These are phyloP conservation scores for Trachelipus rathkii DNA, from an alignment of 1,140 invertebrate species.

Conservation along the genomic window DNA sequence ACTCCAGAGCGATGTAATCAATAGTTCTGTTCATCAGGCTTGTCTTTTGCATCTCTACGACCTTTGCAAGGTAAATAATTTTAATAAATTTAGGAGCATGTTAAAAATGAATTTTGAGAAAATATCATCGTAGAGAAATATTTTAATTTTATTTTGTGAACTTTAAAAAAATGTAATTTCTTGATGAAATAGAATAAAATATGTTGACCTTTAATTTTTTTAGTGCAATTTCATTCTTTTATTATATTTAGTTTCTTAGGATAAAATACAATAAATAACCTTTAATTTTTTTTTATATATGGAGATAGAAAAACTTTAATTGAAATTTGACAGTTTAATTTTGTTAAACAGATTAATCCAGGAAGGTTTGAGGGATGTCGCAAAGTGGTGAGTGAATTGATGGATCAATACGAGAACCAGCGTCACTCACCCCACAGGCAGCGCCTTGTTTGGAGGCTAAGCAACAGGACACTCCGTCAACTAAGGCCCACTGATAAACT, in stretches of 20 bases:
- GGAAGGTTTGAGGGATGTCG: constrained; percentile 60
- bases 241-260: not conserved
- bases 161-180: not conserved
- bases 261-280: not conserved
- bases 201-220: no score
- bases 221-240: no score
- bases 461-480: constrained; percentile 54
- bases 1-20: constrained; percentile 32
- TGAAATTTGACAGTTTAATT: no score
- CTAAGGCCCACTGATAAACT: constrained; percentile 69
- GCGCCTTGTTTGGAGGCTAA: constrained; percentile 64
- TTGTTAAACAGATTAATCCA: constrained; percentile 59
- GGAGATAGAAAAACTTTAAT: not conserved
- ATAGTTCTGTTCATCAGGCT: constrained; percentile 32
- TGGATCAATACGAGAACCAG: constrained; percentile 66
- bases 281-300: not conserved
- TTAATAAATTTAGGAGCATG: no score
- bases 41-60: constrained; percentile 52
- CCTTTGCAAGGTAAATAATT: constrained; percentile 57
- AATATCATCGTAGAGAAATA: not conserved
- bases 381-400: constrained; percentile 58
- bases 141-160: not conserved
- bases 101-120: constrained; percentile 43
- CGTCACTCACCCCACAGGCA: constrained; percentile 65
- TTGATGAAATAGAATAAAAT: not conserved